phyloP scores from a whole-genome alignment of 1,140 invertebrate genomes.

The Lethocerus indicus region DNA sequence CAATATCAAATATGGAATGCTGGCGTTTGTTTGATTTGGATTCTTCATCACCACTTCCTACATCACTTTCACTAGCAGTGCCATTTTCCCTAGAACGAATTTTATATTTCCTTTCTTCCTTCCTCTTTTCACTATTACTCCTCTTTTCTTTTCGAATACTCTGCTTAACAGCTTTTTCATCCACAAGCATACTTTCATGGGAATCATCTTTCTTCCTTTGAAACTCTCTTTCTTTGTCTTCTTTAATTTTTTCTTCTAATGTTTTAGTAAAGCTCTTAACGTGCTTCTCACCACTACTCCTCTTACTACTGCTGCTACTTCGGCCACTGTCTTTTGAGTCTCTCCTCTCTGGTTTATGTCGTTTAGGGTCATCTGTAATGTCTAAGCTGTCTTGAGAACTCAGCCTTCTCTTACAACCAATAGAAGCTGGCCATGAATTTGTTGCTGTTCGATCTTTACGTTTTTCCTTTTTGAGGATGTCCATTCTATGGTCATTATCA shows the following conservation, averaged over 20 bases:
- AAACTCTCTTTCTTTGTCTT: conserved; percentile 28
- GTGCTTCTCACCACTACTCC: conserved; percentile 21
- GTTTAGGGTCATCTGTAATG: conserved; percentile 49
- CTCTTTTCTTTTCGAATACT: conserved; percentile 15
- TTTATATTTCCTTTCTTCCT: conserved; percentile 19
- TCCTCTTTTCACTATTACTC: conserved; percentile 17
- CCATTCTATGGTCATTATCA: conserved; percentile 20
- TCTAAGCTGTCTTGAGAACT: conserved; percentile 57
- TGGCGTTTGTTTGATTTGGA: conserved; percentile 37
- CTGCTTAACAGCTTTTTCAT: conserved; percentile 13
- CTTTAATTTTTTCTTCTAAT: conserved; percentile 34
- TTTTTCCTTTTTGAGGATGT: conserved; percentile 26
- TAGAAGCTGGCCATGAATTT: conserved; percentile 34
- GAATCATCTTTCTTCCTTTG: conserved; percentile 16
- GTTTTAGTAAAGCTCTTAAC: conserved; percentile 30
- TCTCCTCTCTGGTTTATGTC: conserved; percentile 44
- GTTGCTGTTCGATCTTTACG: conserved; percentile 16
- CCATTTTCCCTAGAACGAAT: conserved; percentile 19
- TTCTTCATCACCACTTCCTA: conserved; percentile 50
- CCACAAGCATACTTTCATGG: background rate
- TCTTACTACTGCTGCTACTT: conserved; percentile 18
- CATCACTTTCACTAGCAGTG: conserved; percentile 19
- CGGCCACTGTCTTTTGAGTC: conserved; percentile 48
- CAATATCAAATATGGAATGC: conserved; percentile 82
- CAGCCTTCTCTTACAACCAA: conserved; percentile 47